Conservation (phyloP, 2,797 vertebrate species). For the Brachymystax lenok region DNA sequence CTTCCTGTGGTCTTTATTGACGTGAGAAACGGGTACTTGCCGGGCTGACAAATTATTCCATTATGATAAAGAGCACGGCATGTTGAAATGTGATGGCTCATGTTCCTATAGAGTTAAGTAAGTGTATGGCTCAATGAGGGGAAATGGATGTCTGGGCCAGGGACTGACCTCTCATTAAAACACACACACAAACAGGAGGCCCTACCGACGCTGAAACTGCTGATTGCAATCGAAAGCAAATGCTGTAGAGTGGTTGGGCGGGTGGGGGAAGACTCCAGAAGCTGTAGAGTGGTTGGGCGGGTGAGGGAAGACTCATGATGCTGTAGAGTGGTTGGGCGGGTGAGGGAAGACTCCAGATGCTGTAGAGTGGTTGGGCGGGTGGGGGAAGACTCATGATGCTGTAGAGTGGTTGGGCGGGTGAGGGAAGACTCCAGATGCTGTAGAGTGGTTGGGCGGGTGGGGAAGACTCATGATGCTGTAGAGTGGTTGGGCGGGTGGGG, state of each 20-base stretch:
- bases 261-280: too few species aligned
- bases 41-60: constrained; percentile 29
- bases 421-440: background rate
- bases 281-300: too few species aligned
- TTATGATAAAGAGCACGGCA: constrained; percentile 17
- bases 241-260: background rate
- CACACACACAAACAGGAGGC: background rate
- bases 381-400: too few species aligned
- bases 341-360: too few species aligned
- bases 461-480: too few species aligned
- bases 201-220: constrained; percentile 7
- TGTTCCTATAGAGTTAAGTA: constrained; percentile 14
- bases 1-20: constrained; percentile 16
- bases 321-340: too few species aligned
- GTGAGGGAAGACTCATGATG: too few species aligned
- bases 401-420: too few species aligned
- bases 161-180: background rate
- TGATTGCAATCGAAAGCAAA: constrained; percentile 9
- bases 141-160: constrained; percentile 22
- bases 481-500: too few species aligned
- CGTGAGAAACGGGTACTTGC: background rate
- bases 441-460: background rate
- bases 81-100: background rate
- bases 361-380: too few species aligned
- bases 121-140: constrained; percentile 2